A percentile compares a stretch with the other conserved stretches of the same genome.
These are phyloP conservation scores for Delphinapterus leucas DNA, from an alignment of 2,113 vertebrate species.

Conservation along the genomic window DNA sequence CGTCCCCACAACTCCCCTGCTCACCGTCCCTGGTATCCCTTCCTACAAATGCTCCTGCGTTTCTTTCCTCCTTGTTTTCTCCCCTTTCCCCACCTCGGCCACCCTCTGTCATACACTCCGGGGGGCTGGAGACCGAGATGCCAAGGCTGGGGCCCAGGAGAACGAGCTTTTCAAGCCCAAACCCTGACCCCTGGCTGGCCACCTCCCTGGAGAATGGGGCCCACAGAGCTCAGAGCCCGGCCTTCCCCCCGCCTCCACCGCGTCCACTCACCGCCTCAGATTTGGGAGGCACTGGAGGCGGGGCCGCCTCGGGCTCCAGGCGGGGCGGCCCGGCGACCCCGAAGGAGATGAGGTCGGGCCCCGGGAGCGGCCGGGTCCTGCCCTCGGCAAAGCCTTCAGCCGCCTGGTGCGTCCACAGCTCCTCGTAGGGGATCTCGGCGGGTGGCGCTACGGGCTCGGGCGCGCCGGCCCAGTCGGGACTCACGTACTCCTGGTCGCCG, in stretches of 20 bases:
- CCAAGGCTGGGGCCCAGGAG: neutral
- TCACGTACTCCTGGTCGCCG: slow-evolving; percentile 91
- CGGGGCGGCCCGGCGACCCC: slow-evolving; percentile 70
- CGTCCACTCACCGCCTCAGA: slow-evolving; percentile 95
- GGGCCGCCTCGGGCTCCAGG: slow-evolving; percentile 82
- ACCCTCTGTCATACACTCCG: neutral
- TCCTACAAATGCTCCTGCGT: neutral
- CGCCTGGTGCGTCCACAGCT: slow-evolving; percentile 93
- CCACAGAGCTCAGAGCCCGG: fast-evolving
- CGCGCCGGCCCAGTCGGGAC: slow-evolving; percentile 90
- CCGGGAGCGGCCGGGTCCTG: neutral
- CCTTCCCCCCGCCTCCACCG: neutral
- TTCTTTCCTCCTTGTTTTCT: neutral
- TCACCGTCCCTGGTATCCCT: neutral
- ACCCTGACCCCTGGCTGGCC: too few species aligned
- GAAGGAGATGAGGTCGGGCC: slow-evolving; percentile 89
- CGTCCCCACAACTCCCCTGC: neutral
- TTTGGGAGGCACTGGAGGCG: slow-evolving; percentile 96
- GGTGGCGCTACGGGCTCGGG: slow-evolving; percentile 83
- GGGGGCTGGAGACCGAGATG: too few species aligned
- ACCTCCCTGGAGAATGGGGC: neutral
- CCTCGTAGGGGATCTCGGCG: slow-evolving; percentile 95
- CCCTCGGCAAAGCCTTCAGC: slow-evolving; percentile 73
- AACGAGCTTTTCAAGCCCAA: neutral
- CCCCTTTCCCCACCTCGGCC: neutral